phyloP scores from a whole-genome alignment of 2,797 vertebrate species.

The Cynopterus sphinx region DNA sequence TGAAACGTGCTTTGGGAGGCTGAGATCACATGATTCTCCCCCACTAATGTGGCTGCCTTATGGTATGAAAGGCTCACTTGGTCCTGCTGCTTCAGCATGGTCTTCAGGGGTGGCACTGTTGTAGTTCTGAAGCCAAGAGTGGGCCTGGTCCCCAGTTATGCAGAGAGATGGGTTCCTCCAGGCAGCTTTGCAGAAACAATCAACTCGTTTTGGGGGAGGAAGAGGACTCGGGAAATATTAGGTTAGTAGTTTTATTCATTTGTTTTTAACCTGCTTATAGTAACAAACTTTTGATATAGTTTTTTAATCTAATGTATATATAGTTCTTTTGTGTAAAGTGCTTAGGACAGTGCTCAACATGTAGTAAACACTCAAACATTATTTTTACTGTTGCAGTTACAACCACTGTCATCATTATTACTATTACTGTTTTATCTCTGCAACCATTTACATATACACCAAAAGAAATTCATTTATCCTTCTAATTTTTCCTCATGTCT shows the following conservation, averaged over 20 bases:
- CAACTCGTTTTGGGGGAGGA: not conserved
- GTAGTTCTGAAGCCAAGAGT: not conserved
- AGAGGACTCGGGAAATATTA: not conserved
- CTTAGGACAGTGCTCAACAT: not conserved
- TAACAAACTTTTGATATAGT: not conserved
- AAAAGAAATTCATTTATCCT: no score
- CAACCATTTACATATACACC: not conserved
- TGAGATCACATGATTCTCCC: not conserved
- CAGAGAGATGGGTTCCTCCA: not conserved
- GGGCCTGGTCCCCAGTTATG: not conserved
- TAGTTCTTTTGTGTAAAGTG: not conserved
- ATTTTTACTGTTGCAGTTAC: not conserved
- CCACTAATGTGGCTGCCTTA: rapidly evolving
- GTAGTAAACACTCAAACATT: not conserved
- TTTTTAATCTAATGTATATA: not conserved
- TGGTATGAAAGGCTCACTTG: no score
- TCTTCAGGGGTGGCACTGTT: not conserved
- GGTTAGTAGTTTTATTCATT: not conserved
- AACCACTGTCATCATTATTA: not conserved
- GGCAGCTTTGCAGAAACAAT: not conserved
- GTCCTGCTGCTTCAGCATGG: not conserved
- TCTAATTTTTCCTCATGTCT: no score
- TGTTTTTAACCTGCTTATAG: not conserved
- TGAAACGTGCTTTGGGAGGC: not conserved
- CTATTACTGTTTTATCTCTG: not conserved